These are phyloP conservation scores for Xiphorhynchus erythropygius DNA, from an alignment of 2,797 vertebrate species.

Conservation along the genomic window DNA sequence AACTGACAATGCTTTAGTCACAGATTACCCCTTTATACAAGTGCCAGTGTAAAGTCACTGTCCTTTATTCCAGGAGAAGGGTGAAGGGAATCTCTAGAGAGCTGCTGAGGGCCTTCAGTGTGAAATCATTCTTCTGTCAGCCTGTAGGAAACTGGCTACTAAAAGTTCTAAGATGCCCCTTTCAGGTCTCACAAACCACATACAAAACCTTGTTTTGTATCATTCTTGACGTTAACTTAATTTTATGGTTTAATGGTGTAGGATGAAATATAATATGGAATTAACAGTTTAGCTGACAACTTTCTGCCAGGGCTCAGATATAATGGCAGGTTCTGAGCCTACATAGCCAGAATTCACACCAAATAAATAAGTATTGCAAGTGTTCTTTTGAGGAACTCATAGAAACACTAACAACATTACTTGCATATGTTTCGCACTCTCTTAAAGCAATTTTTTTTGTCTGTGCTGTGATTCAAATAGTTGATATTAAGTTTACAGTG, in stretches of 20 bases:
- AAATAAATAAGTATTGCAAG: not conserved
- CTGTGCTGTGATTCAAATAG: not conserved
- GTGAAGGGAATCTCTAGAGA: not conserved
- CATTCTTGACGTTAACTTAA: not conserved
- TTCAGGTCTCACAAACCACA: not conserved
- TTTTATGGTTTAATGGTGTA: not conserved
- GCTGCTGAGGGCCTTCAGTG: not conserved
- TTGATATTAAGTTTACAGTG: not conserved
- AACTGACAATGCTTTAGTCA: not conserved
- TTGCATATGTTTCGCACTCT: not conserved
- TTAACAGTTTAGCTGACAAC: not conserved
- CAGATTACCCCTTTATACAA: not conserved
- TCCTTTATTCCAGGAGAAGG: not conserved
- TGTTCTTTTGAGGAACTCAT: not conserved
- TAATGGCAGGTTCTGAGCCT: not conserved
- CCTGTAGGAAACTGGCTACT: not conserved
- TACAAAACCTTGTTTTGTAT: not conserved
- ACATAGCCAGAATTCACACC: not conserved
- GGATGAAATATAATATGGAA: not conserved
- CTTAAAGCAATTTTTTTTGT: not conserved
- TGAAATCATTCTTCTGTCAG: not conserved
- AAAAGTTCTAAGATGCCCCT: not conserved
- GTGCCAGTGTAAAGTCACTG: not conserved
- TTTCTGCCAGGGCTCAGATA: not conserved
- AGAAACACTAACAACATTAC: not conserved